These are phyloP conservation scores for Cromileptes altivelis DNA, from an alignment of 2,113 vertebrate species.

Conservation along the genomic window DNA sequence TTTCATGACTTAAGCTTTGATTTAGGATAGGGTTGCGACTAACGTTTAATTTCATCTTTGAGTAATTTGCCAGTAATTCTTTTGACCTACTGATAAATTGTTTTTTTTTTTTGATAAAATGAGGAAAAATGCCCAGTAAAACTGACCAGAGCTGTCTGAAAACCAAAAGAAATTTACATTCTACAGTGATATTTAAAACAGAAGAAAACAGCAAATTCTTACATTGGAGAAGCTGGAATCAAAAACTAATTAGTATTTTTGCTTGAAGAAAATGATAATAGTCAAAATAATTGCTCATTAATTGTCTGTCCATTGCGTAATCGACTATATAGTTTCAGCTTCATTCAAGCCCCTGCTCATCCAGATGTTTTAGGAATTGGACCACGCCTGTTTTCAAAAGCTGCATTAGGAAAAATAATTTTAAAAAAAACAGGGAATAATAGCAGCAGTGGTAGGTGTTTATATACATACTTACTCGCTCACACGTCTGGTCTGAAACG, in stretches of 20 bases:
- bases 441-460: not conserved
- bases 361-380: not conserved
- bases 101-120: not conserved
- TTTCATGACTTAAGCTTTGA: not conserved
- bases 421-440: not conserved
- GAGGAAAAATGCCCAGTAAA: not conserved
- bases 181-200: not conserved
- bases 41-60: not conserved
- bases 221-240: not conserved
- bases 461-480: conserved; percentile 3
- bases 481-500: conserved; percentile 24
- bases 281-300: not conserved
- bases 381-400: not conserved
- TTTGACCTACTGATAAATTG: not conserved
- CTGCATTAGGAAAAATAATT: not conserved
- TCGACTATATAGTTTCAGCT: not conserved
- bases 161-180: not conserved
- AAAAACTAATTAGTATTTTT: not conserved
- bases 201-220: not conserved
- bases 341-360: not conserved
- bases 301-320: not conserved
- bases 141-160: not conserved
- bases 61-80: not conserved
- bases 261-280: not conserved
- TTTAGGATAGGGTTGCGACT: not conserved